Base-by-base conservation (phyloP, 1,140 invertebrate species). In the Zaprionus ornatus region DNA sequence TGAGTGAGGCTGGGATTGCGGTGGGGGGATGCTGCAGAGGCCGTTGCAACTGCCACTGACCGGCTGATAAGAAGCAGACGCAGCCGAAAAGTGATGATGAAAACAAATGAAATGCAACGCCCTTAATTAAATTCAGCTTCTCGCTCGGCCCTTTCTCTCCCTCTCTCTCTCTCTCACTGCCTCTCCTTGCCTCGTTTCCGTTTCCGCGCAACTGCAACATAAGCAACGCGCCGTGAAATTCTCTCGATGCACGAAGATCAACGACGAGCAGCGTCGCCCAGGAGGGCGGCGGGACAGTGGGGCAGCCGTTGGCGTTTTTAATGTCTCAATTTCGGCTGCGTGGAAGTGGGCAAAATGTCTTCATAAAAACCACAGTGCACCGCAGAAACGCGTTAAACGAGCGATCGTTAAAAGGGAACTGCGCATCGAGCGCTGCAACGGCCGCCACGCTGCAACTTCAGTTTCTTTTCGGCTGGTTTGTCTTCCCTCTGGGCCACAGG, bases 351-450 rank as follows among this genome's bases (percentile, higher is more conserved):
- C 45, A 35, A 29, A 88, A 88, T 88, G 85, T 84, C 84, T 90
- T 88, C 80, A 88, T 90, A 82, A 88, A 87, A 83, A 87, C 66
- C 73, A 80, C 80, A 66, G 42, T 75, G 55, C 79, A 75, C 64
- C 80, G 80, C 77, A 74, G 63, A 88, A 88, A 90, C 85, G 85
- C 84, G 84, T 90, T 88, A 88, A 88, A 88, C 84, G 84, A 81
- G 84, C 85, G 85, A 88, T 88, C 84, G 84, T 88, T 87, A 88
- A 88, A 55, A 84, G 71, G 78, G 80, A 83, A 83, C 72, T 69
- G 83, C 77, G 67, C 78, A 73, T 84, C 71, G 57, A 23, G 70
- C 35, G 25, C 35, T 10, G 42, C 45, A 6, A 4, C 50, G 67
- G 62, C 65, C 73, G 68, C 76, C 76, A 77, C 76, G 62, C 73